phyloP scores from a whole-genome alignment of 2,113 vertebrate species.

The Cynocephalus volans region DNA sequence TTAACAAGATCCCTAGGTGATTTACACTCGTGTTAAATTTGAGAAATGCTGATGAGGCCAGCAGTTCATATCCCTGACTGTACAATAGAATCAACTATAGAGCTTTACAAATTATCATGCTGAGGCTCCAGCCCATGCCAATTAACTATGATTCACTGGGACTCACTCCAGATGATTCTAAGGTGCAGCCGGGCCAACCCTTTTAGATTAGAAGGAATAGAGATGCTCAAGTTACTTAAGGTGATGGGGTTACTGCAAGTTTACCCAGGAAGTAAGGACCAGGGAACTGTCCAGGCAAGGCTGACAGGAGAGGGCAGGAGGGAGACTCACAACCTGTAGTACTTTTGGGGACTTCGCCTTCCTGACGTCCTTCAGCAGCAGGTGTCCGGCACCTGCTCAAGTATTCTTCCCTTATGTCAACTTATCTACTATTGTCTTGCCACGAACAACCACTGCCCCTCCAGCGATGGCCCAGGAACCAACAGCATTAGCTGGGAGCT shows the following conservation, averaged over 20 bases:
- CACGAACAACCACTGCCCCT: neutral
- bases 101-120: neutral
- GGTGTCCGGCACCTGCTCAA: neutral
- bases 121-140: neutral
- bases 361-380: neutral
- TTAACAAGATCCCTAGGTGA: neutral
- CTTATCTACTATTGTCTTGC: neutral
- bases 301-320: neutral
- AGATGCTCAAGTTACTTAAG: neutral
- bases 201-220: neutral
- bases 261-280: neutral
- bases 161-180: neutral
- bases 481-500: neutral
- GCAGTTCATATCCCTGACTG: neutral
- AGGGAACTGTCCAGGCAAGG: neutral
- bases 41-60: neutral
- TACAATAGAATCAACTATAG: neutral
- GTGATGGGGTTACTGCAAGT: neutral
- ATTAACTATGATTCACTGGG: neutral
- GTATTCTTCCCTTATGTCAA: neutral
- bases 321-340: rapidly evolving
- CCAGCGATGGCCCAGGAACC: no score
- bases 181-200: neutral
- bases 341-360: neutral
- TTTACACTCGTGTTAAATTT: neutral